These are phyloP conservation scores for Siphlonurus alternatus DNA, from an alignment of 2,888 invertebrate species.

Conservation along the genomic window DNA sequence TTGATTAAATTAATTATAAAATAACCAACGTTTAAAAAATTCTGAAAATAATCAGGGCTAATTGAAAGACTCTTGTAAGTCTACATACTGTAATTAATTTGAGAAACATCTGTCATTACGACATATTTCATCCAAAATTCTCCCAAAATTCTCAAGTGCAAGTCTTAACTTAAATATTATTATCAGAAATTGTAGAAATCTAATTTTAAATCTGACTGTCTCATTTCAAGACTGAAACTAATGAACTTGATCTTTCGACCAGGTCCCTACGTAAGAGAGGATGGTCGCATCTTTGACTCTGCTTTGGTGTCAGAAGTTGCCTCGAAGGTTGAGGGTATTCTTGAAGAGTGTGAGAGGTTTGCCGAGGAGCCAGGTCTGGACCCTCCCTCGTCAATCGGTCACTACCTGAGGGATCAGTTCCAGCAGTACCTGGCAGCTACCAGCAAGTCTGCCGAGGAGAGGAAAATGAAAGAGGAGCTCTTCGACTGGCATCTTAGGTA, in stretches of 20 bases:
- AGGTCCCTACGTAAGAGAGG: slow-evolving; percentile 27
- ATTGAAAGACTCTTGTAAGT: no score
- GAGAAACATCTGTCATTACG: no score
- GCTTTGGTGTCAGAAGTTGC: slow-evolving; percentile 31
- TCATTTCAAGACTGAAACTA: no score
- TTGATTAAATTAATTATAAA: no score
- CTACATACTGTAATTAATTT: no score
- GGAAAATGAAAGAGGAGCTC: slow-evolving; percentile 29
- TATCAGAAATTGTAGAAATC: no score
- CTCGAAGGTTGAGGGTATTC: slow-evolving; percentile 27
- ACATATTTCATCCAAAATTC: no score
- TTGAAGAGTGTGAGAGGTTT: slow-evolving; percentile 28
- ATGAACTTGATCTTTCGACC: slow-evolving; percentile 4
- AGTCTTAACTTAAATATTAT: no score
- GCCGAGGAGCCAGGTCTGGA: slow-evolving; percentile 11
- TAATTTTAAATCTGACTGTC: no score
- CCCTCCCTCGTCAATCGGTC: slow-evolving; percentile 23
- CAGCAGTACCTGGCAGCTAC: slow-evolving; percentile 24
- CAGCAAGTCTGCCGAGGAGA: slow-evolving; percentile 21
- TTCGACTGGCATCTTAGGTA: slow-evolving; percentile 40
- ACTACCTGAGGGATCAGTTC: slow-evolving; percentile 27
- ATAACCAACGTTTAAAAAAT: no score
- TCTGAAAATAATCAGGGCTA: no score
- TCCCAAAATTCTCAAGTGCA: no score
- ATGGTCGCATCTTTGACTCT: slow-evolving; percentile 25